Percentiles rank a stretch among this genome's conserved stretches.
phyloP scores from a whole-genome alignment of 2,888 invertebrate genomes.

The Pristionchus mayeri region DNA sequence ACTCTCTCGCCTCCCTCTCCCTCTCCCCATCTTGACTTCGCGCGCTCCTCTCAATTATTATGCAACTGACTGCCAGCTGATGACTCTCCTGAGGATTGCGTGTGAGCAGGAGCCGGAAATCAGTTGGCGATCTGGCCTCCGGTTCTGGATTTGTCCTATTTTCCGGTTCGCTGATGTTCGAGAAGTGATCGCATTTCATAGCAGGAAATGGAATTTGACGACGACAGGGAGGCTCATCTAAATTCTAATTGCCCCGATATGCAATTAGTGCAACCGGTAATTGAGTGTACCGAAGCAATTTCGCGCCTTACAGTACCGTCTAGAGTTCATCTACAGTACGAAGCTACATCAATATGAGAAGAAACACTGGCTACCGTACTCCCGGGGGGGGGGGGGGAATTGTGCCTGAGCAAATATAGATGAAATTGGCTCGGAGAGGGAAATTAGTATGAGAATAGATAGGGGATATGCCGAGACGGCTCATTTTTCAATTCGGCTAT shows the following conservation, averaged over 20 bases:
- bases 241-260: background rate
- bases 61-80: background rate
- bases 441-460: slow-evolving; percentile 42
- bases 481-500: slow-evolving; percentile 33
- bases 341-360: background rate
- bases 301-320: background rate
- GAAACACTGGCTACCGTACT: background rate
- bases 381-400: too few species aligned
- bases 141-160: too few species aligned
- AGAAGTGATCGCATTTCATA: background rate
- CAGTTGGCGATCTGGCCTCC: background rate
- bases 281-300: background rate
- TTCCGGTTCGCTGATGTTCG: background rate
- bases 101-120: slow-evolving; percentile 7
- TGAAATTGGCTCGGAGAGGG: slow-evolving; percentile 27
- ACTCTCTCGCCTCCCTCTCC: background rate
- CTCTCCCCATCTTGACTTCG: background rate
- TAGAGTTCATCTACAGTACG: background rate
- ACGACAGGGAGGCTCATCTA: background rate
- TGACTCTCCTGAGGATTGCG: slow-evolving; percentile 17
- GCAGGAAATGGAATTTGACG: background rate
- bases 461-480: slow-evolving; percentile 22
- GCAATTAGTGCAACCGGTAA: background rate
- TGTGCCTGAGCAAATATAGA: slow-evolving; percentile 31
- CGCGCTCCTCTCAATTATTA: slow-evolving; percentile 42